A percentile compares a stretch with the other conserved stretches of the same genome.
Evolutionary conservation across 2,797 vertebrate species (phyloP).

Genomic region (Halcyon leucocephala): DNA sequence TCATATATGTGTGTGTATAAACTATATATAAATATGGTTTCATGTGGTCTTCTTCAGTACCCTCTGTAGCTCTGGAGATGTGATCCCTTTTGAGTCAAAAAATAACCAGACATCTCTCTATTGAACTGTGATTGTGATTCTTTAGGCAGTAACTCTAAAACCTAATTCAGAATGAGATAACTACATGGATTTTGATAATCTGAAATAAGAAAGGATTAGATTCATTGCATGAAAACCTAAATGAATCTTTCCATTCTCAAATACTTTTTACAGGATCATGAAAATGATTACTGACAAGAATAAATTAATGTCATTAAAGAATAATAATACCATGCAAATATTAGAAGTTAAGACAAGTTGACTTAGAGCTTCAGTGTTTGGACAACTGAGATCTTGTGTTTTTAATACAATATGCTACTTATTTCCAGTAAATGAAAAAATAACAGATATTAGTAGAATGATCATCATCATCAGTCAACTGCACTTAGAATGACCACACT

Average conservation of each 20-base stretch:
- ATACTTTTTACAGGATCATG: not conserved
- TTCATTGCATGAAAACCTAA: not conserved
- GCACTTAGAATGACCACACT: not conserved
- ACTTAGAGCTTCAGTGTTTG: not conserved
- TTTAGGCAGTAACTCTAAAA: not conserved
- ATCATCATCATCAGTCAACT: not conserved
- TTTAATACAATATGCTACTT: not conserved
- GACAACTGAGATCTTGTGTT: slow-evolving; percentile 8
- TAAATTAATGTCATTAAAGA: not conserved
- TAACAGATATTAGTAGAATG: not conserved
- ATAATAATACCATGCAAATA: not conserved
- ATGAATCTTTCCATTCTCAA: not conserved
- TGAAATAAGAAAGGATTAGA: not conserved
- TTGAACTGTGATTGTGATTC: not conserved
- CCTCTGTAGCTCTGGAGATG: not conserved
- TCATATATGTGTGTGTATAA: not conserved
- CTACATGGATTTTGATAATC: not conserved
- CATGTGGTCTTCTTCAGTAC: not conserved
- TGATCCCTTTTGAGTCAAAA: not conserved
- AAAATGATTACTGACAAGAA: not conserved
- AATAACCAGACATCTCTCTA: not conserved
- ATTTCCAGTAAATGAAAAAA: not conserved
- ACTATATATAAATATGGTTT: not conserved
- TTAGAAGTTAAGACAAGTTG: not conserved
- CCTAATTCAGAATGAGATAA: not conserved